Evolutionary conservation across 2,888 invertebrate genomes (phyloP).

Genomic region (Pelosia muscerda): DNA sequence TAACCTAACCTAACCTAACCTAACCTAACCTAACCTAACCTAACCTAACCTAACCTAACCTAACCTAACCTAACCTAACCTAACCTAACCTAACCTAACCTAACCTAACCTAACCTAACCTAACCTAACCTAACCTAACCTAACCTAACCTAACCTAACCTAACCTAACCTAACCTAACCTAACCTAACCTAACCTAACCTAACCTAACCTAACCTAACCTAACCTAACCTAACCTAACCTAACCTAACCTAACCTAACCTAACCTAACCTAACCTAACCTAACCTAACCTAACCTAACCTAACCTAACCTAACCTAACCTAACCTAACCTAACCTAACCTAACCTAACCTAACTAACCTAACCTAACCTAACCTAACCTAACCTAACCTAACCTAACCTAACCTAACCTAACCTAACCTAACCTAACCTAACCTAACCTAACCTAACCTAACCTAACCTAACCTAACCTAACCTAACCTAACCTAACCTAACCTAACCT

Average conservation of each 20-base stretch:
- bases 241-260: slow-evolving; percentile 29
- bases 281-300: slow-evolving; percentile 31
- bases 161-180: slow-evolving; percentile 27
- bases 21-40: slow-evolving; percentile 13
- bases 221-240: slow-evolving; percentile 20
- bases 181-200: slow-evolving; percentile 25
- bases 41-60: slow-evolving; percentile 25
- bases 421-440: slow-evolving; percentile 30
- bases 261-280: slow-evolving; percentile 24
- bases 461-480: slow-evolving; percentile 13
- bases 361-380: slow-evolving; percentile 27
- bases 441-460: slow-evolving; percentile 14
- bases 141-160: slow-evolving; percentile 25
- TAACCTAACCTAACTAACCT: slow-evolving; percentile 1
- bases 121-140: too few species aligned
- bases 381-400: slow-evolving; percentile 9
- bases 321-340: slow-evolving; percentile 41
- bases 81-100: slow-evolving; percentile 20
- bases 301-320: slow-evolving; percentile 39
- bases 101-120: too few species aligned
- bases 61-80: slow-evolving; percentile 32
- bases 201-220: slow-evolving; percentile 32
- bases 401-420: slow-evolving; percentile 26
- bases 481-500: slow-evolving; percentile 17
- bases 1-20: too few species aligned